phyloP scores from a whole-genome alignment of 2,797 vertebrate species.

The Neomorphus geoffroyi region DNA sequence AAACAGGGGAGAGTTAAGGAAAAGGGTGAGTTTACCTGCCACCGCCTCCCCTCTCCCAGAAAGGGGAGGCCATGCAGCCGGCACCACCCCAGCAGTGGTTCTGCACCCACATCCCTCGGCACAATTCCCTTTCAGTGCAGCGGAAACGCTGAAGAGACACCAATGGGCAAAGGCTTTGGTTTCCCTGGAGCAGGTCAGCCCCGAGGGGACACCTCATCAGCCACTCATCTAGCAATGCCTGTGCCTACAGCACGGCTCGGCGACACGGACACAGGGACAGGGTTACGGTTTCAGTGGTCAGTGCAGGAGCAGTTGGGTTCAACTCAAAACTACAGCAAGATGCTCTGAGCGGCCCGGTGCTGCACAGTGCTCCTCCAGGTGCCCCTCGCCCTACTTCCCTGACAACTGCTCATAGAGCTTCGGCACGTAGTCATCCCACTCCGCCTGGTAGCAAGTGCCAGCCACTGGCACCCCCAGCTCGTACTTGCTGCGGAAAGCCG shows the following conservation, averaged over 20 bases:
- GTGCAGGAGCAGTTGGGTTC: background rate
- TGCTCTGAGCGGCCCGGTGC: background rate
- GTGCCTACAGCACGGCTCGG: background rate
- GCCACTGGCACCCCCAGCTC: constrained; percentile 83
- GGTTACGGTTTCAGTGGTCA: background rate
- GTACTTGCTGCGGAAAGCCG: constrained; percentile 89
- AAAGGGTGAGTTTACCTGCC: background rate
- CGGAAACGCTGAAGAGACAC: background rate
- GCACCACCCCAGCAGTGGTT: background rate
- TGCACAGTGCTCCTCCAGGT: background rate
- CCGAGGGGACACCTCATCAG: background rate
- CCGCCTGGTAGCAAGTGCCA: constrained; percentile 93
- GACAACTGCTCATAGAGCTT: constrained; percentile 92
- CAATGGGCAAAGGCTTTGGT: background rate
- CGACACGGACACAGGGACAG: fast-evolving
- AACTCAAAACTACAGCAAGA: background rate
- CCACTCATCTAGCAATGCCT: background rate
- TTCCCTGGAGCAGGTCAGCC: background rate
- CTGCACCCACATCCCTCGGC: background rate
- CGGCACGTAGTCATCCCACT: constrained; percentile 96
- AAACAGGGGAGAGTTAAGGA: background rate
- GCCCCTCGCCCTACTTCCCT: constrained; percentile 78
- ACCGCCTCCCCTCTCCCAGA: background rate
- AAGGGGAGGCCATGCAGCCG: background rate
- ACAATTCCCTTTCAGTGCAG: background rate